Conservation (phyloP, 1,140 invertebrate genomes). For the Aethina tumida region DNA sequence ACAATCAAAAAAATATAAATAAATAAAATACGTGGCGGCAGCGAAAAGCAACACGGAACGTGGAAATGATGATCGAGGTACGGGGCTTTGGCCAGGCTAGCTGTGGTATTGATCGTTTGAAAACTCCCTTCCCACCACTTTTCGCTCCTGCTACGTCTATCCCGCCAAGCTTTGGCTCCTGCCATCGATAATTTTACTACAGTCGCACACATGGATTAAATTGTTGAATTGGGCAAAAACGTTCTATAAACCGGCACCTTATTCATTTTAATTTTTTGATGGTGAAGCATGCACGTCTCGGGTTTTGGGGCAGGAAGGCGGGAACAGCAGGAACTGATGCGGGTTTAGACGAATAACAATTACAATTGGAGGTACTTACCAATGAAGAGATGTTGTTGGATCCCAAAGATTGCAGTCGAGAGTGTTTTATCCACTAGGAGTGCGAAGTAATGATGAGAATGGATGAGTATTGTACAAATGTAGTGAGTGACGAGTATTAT, state of each 20-base stretch:
- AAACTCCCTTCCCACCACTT: constrained; percentile 23
- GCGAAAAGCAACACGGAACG: constrained; percentile 9
- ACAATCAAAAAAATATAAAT: constrained; percentile 7
- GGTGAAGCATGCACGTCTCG: too few species aligned
- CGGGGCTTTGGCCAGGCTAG: constrained; percentile 20
- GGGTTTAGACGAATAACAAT: too few species aligned
- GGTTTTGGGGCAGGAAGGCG: too few species aligned
- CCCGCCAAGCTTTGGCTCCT: constrained; percentile 14
- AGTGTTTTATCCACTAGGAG: constrained; percentile 18
- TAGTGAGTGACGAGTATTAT: constrained; percentile 23
- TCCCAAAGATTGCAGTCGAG: constrained; percentile 18
- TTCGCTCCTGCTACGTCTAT: constrained; percentile 10
- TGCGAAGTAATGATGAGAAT: constrained; percentile 18
- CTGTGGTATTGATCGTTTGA: constrained; percentile 24
- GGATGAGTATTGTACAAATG: constrained; percentile 25
- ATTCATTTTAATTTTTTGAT: too few species aligned
- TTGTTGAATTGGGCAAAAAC: too few species aligned
- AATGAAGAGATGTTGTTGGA: constrained; percentile 12
- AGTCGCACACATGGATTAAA: too few species aligned
- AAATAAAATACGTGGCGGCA: constrained; percentile 6
- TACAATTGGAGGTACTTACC: too few species aligned
- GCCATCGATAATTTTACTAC: too few species aligned
- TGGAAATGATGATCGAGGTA: constrained; percentile 12
- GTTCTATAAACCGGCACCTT: too few species aligned
- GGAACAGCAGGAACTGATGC: too few species aligned